Evolutionary conservation across 1,140 invertebrate species (phyloP).

Genomic region (Palaemon carinicauda): DNA sequence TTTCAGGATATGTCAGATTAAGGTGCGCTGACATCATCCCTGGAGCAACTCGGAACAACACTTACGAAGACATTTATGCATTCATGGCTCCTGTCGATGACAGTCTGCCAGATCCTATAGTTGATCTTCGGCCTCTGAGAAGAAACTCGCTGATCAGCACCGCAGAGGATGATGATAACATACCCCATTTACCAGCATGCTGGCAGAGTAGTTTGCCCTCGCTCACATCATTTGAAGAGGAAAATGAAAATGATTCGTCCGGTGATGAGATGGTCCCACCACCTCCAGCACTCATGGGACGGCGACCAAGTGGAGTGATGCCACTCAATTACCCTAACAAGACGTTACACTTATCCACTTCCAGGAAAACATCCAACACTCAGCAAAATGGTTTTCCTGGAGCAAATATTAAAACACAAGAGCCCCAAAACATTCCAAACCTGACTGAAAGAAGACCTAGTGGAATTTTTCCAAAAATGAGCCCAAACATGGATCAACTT

Average conservation of each 20-base stretch:
- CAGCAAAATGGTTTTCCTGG: not conserved
- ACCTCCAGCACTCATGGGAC: not conserved
- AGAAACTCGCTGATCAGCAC: not conserved
- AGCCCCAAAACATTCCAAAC: not conserved
- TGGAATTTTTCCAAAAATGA: slow-evolving; percentile 43
- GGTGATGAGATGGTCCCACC: not conserved
- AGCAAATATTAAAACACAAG: not conserved
- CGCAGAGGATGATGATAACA: not conserved
- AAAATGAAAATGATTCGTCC: not conserved
- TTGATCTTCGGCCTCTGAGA: slow-evolving; percentile 38
- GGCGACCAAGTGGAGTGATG: slow-evolving; percentile 39
- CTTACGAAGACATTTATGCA: slow-evolving; percentile 52
- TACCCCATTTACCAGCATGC: not conserved
- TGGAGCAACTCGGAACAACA: slow-evolving; percentile 31
- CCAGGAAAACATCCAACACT: not conserved
- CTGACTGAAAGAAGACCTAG: slow-evolving; percentile 36
- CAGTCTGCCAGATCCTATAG: slow-evolving; percentile 31
- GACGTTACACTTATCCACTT: not conserved
- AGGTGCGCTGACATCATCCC: slow-evolving; percentile 60
- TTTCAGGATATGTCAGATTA: slow-evolving; percentile 61
- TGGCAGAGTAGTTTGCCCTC: not conserved
- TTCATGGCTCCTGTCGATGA: slow-evolving; percentile 32
- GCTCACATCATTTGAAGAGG: slow-evolving; percentile 18
- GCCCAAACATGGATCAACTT: slow-evolving; percentile 29
- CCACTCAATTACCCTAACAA: slow-evolving; percentile 22